These are phyloP conservation scores for Poecilia gillii DNA, from an alignment of 2,797 vertebrate genomes.

Conservation along the genomic window DNA sequence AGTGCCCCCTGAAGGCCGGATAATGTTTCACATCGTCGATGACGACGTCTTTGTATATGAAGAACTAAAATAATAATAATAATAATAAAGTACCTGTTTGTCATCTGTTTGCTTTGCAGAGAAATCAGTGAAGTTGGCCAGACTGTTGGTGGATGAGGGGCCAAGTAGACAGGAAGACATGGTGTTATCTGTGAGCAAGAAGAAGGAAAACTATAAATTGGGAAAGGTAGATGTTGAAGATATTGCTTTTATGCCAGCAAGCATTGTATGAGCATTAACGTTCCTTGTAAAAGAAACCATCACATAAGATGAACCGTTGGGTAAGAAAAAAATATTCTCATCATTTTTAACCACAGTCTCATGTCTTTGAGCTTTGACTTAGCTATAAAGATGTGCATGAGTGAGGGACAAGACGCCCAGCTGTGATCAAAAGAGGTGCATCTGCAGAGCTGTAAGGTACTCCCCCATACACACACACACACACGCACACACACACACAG, in stretches of 20 bases:
- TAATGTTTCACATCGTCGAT: neutral
- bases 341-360: slow-evolving; percentile 38
- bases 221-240: neutral
- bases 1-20: slow-evolving; percentile 71
- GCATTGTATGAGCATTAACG: slow-evolving; percentile 3
- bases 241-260: neutral
- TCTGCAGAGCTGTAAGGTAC: slow-evolving; percentile 29
- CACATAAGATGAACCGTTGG: neutral
- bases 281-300: slow-evolving; percentile 6
- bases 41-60: neutral
- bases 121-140: slow-evolving; percentile 35
- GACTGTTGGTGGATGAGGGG: slow-evolving; percentile 28
- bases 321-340: slow-evolving; percentile 6
- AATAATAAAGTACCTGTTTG: slow-evolving; percentile 52
- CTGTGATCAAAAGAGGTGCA: slow-evolving; percentile 65
- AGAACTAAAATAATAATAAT: neutral
- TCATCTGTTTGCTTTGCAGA: slow-evolving; percentile 29
- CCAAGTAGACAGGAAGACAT: neutral
- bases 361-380: slow-evolving; percentile 48
- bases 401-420: slow-evolving; percentile 58
- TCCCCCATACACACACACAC: neutral
- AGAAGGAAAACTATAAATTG: neutral
- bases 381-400: slow-evolving; percentile 50
- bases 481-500: neutral
- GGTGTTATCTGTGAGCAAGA: slow-evolving; percentile 43